Conservation (phyloP, 2,113 vertebrate species). For the Elephantulus edwardii region DNA sequence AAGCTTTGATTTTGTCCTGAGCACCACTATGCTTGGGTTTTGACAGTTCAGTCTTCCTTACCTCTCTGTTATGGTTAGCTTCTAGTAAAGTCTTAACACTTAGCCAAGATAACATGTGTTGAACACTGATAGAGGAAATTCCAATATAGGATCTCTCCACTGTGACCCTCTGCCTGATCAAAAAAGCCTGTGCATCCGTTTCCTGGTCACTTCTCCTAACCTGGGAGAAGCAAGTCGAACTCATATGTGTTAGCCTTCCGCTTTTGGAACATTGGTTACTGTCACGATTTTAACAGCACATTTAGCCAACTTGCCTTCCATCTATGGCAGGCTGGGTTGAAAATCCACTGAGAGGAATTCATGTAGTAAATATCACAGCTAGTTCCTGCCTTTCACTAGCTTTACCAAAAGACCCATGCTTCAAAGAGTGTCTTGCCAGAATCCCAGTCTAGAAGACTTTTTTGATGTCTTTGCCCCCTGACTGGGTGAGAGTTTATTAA, state of each 20-base stretch:
- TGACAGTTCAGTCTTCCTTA: slow-evolving; percentile 53
- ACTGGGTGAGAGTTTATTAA: slow-evolving; percentile 24
- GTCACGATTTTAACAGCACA: neutral
- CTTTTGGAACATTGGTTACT: slow-evolving; percentile 19
- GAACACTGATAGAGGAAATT: slow-evolving; percentile 61
- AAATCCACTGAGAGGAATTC: slow-evolving; percentile 3
- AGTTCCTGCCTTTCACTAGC: slow-evolving; percentile 18
- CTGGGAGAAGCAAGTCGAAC: neutral
- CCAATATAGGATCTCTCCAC: slow-evolving; percentile 29
- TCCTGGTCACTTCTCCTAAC: slow-evolving; percentile 54
- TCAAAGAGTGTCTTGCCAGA: slow-evolving; percentile 29
- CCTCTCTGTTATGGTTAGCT: slow-evolving; percentile 62
- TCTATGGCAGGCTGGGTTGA: neutral
- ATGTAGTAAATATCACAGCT: neutral
- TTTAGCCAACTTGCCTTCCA: neutral
- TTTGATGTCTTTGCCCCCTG: slow-evolving; percentile 30
- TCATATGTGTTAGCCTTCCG: neutral
- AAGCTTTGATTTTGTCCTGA: slow-evolving; percentile 46
- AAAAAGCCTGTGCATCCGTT: slow-evolving; percentile 5
- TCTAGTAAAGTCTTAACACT: slow-evolving; percentile 42
- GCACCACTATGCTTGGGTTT: slow-evolving; percentile 33
- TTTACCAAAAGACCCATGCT: slow-evolving; percentile 23
- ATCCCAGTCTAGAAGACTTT: neutral
- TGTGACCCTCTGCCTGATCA: slow-evolving; percentile 57
- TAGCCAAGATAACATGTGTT: slow-evolving; percentile 18